phyloP scores from a whole-genome alignment of 2,797 vertebrate species.

The Gouania willdenowi region DNA sequence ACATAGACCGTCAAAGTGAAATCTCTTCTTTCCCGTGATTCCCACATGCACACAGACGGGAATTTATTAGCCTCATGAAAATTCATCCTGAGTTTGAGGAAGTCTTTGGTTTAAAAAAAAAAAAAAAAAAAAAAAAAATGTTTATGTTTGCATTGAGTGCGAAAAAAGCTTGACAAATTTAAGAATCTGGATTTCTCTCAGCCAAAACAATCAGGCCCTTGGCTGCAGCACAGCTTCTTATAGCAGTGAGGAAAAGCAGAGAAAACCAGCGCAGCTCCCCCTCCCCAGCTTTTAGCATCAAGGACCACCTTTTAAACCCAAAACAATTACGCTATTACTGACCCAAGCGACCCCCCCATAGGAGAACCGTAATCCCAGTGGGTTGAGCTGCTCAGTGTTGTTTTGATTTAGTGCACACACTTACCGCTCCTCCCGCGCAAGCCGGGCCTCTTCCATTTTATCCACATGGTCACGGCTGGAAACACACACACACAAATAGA shows the following conservation, averaged over 20 bases:
- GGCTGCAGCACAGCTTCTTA: constrained; percentile 33
- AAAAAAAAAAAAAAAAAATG: background rate
- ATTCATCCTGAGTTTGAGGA: constrained; percentile 6
- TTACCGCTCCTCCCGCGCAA: constrained; percentile 92
- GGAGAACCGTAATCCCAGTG: constrained; percentile 17
- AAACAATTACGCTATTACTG: constrained; percentile 60
- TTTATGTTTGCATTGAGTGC: constrained; percentile 8
- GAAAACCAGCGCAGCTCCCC: constrained; percentile 28
- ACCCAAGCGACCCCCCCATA: constrained; percentile 41
- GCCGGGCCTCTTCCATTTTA: constrained; percentile 91
- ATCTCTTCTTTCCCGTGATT: constrained; percentile 25
- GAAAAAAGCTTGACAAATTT: constrained; percentile 28
- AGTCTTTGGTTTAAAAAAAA: too few species aligned
- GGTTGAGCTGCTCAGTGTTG: constrained; percentile 36
- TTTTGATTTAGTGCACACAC: constrained; percentile 48
- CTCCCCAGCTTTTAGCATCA: constrained; percentile 36
- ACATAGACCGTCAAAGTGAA: constrained; percentile 4
- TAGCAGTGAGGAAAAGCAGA: constrained; percentile 27
- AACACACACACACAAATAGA: constrained; percentile 31
- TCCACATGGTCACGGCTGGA: constrained; percentile 88
- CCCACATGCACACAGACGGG: constrained; percentile 15
- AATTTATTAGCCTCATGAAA: constrained; percentile 32
- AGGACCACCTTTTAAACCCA: constrained; percentile 54
- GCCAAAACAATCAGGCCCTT: constrained; percentile 53
- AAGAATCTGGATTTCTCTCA: constrained; percentile 38